Evolutionary conservation across 2,113 vertebrate species (phyloP).

Genomic region (Otis tarda): DNA sequence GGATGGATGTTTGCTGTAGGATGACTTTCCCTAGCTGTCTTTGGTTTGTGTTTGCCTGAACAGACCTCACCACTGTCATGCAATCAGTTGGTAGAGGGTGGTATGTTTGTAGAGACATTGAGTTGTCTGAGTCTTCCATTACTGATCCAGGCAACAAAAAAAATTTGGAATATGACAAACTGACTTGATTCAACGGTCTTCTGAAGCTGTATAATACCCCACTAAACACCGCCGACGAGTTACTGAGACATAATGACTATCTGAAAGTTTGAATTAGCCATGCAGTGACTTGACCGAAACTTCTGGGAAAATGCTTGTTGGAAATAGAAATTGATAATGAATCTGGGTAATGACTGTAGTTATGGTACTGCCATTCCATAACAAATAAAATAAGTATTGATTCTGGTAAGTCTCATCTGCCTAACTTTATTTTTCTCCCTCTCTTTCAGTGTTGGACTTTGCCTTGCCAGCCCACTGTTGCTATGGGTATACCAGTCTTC

Average conservation of each 20-base stretch:
- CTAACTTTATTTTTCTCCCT: background rate
- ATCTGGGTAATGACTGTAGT: background rate
- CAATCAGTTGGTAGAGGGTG: background rate
- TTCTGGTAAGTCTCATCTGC: background rate
- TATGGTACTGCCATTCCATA: background rate
- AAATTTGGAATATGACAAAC: background rate
- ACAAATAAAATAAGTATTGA: background rate
- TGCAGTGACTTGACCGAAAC: background rate
- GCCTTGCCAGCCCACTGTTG: background rate
- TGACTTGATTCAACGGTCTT: background rate
- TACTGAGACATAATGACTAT: background rate
- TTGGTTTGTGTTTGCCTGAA: background rate
- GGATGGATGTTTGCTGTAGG: background rate
- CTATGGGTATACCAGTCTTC: slow-evolving; percentile 81
- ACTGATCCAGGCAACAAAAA: background rate
- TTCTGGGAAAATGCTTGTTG: background rate
- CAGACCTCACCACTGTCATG: background rate
- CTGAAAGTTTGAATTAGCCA: background rate
- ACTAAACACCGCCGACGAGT: background rate
- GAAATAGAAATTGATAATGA: background rate
- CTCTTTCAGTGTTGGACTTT: background rate
- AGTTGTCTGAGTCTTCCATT: background rate
- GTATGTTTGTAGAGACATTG: background rate
- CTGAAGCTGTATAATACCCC: background rate
- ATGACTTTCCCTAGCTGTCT: background rate